Evolutionary conservation across 2,797 vertebrate species (phyloP), one percentile per base, ranked within the genome.

Genomic region (Gymnocypris eckloni): DNA sequence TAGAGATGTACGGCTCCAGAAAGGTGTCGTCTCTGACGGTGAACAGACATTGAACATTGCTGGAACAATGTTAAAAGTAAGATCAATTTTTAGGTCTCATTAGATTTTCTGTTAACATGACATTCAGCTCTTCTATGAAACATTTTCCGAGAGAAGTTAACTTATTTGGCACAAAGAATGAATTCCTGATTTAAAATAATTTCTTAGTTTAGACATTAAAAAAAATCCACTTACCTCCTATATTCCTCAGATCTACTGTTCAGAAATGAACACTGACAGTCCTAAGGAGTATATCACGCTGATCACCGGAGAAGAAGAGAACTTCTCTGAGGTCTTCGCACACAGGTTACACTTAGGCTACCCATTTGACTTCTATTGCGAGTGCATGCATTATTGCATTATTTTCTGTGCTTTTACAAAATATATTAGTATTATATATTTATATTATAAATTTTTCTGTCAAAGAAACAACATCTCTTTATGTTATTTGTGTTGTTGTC

Each of bases 311-410:
- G 97, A 98, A 87, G 94, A 92, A 18, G 97, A 99, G 92, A 99
- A 99, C 92, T 99, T 97, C 91, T 99, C 98, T 0, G 98, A 99
- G 93, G 97, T 99, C 69, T 99, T 97, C 86, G 97, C 96, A 88
- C 97, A 97, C 95, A 99, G 98, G 98, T 99, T 37, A 37, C 28
- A 67, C 33, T 15, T 41, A 41, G 39, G 39, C 39, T 12, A 96
- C 39, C 39, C 2, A 13, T 20, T 52, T 18, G 8, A 15, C 71
- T 48, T 52, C 1, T 9, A 33, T 1, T 52, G 25, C 16, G 50
- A 52, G 16, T 37, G 13, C 28, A 73, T 12, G 59, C 22, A 61
- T 25, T 25, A 61, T 61, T 61, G 59, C n/a, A 12, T 61, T 61
- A 25, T 61, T 61, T 52, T 54, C 2, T 20, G 6, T 20, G 16